A percentile compares a stretch with the other conserved stretches of the same genome.
Evolutionary conservation across 2,797 vertebrate genomes (phyloP).

Genomic region (Urocyon cinereoargenteus): DNA sequence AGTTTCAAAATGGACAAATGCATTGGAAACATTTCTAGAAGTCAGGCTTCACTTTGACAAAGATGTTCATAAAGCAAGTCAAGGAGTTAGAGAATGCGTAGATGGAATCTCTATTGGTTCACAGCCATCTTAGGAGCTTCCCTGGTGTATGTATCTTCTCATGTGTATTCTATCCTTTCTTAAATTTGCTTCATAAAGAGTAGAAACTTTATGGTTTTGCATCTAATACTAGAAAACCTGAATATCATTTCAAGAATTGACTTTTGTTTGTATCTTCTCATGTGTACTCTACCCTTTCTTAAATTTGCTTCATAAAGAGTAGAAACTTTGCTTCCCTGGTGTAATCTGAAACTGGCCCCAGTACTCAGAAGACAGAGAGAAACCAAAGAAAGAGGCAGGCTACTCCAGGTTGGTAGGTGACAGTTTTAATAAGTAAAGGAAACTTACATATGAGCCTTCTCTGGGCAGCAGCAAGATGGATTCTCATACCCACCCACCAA

Average conservation of each 20-base stretch:
- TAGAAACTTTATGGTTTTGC: neutral
- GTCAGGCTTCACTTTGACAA: neutral
- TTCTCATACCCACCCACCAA: neutral
- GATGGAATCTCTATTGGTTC: neutral
- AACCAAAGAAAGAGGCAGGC: neutral
- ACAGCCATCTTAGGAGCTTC: neutral
- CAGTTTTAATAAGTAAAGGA: neutral
- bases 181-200: neutral
- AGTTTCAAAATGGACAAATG: neutral
- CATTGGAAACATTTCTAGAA: conserved; percentile 7
- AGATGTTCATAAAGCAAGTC: neutral
- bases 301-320: neutral
- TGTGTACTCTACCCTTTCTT: neutral
- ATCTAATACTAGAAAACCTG: neutral
- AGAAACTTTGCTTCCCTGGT: neutral
- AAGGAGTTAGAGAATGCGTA: neutral
- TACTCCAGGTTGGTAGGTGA: neutral
- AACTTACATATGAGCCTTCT: neutral
- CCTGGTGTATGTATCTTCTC: neutral
- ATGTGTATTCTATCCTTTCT: neutral
- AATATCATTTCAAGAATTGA: neutral
- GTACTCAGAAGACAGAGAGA: neutral
- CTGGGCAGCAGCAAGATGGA: neutral
- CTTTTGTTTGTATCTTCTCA: neutral
- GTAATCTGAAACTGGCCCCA: neutral